Base-by-base conservation (phyloP, 2,888 invertebrate genomes). In the Ctena decussata region DNA sequence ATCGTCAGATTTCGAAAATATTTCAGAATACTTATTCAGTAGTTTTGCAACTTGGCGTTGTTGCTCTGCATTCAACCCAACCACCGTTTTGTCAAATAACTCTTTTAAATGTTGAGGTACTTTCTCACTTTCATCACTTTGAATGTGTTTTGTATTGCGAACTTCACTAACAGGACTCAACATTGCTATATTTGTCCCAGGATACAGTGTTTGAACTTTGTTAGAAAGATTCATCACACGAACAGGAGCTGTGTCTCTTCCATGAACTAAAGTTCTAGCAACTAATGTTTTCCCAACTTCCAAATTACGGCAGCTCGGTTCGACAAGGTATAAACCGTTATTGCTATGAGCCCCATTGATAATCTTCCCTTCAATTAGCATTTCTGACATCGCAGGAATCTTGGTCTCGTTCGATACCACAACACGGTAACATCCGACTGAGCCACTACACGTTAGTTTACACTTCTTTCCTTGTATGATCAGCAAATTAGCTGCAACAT, bases 151-250 rank as follows among this genome's bases (percentile, higher is more conserved):
- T 21, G 24, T 2, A 8, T 80, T 35, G 5, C 46, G 24, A 15
- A 80, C 49, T 21, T n/a, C 60, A 21, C 39, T n/a, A 6, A 84
- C 77, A 15, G 30, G 69, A 30, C 69, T 84, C 30, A 71, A 0
- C 12, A 15, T 46, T 0, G 80, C 84, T 53, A 77, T 46, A 44
- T 84, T 65, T 46, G 87, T 86, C 24, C 83, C 84, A 37, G 53
- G 69, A 53, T 87, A 76, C 15, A 86, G 27, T 24, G 60, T 77
- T 27, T 75, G 75, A 41, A 53, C 24, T 65, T 83, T 77, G 6
- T 82, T 69, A 30, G 82, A 74, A 15, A 85, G 30, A 78, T 89
- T 87, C 80, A 82, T 83, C 5, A 85, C 57, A 44, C 84, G 32
- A 11, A 89, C 30, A 5, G 87, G 85, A 2, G 85, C 77, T n/a